Evolutionary conservation across 2,113 vertebrate genomes (phyloP), one percentile per base, ranked within the genome.

Genomic region (Marmota monax): DNA sequence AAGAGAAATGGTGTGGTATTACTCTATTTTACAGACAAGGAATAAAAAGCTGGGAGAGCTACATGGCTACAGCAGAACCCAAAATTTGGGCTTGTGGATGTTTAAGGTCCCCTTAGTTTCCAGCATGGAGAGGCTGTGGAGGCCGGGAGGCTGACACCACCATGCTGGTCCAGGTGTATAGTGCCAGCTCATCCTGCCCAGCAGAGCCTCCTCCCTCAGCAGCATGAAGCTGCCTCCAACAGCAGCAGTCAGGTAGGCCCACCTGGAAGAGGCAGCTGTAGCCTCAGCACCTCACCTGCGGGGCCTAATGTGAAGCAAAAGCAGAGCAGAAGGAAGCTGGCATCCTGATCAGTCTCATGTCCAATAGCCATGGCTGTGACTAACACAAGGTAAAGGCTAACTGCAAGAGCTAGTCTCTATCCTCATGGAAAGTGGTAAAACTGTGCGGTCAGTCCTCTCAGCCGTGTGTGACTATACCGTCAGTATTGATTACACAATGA

Each of bases 161-260:
- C 63, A 2, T 2, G 5, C 51, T 2, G 42, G 32, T 18, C 51
- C 18, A 18, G 0, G 3, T n/a, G 11, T 29, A 29, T 0, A 5
- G 1, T 7, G 20, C 67, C 22, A 18, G 74, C 18, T 10, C 25
- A 3, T 20, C 17, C 7, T 17, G 7, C 25, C 42, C 27, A n/a
- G 63, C 37, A 53, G 10, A 29, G 6, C 25, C 34, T 39, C 16
- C 39, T 69, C n/a, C 67, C n/a, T 0, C 18, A 2, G 3, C n/a
- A 48, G 83, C 72, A 88, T 13, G 7, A 32, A 48, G 58, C 58
- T 25, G 23, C 22, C 61, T 63, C 25, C 25, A 27, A 23, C 23
- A 63, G 61, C 61, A 27, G 61, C 23, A 10, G 25, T 22, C 25
- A n/a, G 45, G 39, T 7, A 29, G 39, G 11, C 37, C 11, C 6